phyloP scores from a whole-genome alignment of 2,888 invertebrate genomes.

The Spicauda simplicius region DNA sequence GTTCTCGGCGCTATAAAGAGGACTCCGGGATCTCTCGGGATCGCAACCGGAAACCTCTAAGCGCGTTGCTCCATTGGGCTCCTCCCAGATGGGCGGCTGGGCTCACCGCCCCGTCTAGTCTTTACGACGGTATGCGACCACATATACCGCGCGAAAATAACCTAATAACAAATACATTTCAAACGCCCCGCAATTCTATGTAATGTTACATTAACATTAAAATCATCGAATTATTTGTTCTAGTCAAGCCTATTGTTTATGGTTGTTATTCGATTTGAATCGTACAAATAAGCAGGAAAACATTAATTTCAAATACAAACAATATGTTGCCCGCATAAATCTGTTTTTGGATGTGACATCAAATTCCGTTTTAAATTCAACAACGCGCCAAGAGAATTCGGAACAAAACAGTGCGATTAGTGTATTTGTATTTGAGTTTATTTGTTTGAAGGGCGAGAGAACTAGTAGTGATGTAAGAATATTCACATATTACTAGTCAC shows the following conservation, averaged over 20 bases:
- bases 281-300: slow-evolving; percentile 27
- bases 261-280: slow-evolving; percentile 28
- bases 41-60: too few species aligned
- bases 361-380: slow-evolving; percentile 32
- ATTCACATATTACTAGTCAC: too few species aligned
- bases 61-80: too few species aligned
- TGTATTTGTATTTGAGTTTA: slow-evolving; percentile 6
- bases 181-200: background rate
- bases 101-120: too few species aligned
- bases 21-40: too few species aligned
- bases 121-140: too few species aligned
- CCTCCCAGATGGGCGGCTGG: too few species aligned
- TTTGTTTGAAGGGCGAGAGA: slow-evolving; percentile 40
- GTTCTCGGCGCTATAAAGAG: too few species aligned
- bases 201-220: background rate
- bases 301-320: slow-evolving; percentile 34
- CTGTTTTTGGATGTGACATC: slow-evolving; percentile 28
- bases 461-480: too few species aligned
- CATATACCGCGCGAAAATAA: too few species aligned
- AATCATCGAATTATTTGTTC: slow-evolving; percentile 6
- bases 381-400: slow-evolving; percentile 17
- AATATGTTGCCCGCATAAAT: slow-evolving; percentile 31
- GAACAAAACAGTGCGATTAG: slow-evolving; percentile 14
- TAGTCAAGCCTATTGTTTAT: slow-evolving; percentile 10
- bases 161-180: too few species aligned